These are phyloP conservation scores for Stomorhina lunata DNA, from an alignment of 2,888 invertebrate genomes.

Conservation along the genomic window DNA sequence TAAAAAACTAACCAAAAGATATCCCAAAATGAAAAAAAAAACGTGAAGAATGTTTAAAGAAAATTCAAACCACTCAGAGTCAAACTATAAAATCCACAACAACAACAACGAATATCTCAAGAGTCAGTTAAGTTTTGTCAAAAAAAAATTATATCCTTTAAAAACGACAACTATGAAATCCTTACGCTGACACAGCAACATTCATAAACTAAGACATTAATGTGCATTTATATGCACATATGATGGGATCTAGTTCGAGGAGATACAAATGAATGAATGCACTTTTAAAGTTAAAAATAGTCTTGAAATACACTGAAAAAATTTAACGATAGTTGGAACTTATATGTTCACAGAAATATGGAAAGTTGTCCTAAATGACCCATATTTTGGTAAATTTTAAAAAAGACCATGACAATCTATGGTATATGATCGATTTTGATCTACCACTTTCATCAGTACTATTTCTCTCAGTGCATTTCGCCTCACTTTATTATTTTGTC, in stretches of 20 bases:
- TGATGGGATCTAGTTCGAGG: too few species aligned
- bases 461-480: background rate
- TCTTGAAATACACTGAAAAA: too few species aligned
- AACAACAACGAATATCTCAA: conserved; percentile 13
- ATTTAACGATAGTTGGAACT: too few species aligned
- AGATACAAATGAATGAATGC: too few species aligned
- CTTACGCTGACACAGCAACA: background rate
- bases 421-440: too few species aligned
- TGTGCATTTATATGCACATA: too few species aligned
- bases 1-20: conserved; percentile 6
- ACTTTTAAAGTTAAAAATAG: too few species aligned
- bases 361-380: too few species aligned
- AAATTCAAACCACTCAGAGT: conserved; percentile 4
- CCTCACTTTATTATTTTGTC: background rate
- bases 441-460: background rate
- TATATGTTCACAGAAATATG: too few species aligned
- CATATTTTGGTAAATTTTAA: too few species aligned
- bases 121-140: conserved; percentile 16
- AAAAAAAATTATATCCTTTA: background rate
- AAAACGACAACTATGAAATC: background rate
- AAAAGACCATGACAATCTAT: too few species aligned
- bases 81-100: background rate
- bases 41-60: background rate
- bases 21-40: background rate
- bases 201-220: background rate